Evolutionary conservation across 2,888 invertebrate species (phyloP).

Genomic region (Acrobasis consociella): DNA sequence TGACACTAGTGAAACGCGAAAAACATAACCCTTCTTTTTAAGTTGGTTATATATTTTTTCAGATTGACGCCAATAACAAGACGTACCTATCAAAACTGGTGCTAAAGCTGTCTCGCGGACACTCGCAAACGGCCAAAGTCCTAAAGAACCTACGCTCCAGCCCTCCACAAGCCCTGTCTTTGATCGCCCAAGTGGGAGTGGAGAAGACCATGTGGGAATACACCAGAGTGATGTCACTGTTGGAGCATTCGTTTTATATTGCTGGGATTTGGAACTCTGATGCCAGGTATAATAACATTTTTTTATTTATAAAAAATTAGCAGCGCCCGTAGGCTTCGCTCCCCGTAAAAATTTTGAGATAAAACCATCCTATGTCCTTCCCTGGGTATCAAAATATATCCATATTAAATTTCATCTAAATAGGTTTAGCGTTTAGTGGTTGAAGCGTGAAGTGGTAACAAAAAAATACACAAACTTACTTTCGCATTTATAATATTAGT

Average conservation of each 20-base stretch:
- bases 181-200: conserved; percentile 71
- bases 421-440: too few relatives aligned
- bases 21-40: too few relatives aligned
- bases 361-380: too few relatives aligned
- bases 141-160: conserved; percentile 64
- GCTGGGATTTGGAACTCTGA: conserved; percentile 75
- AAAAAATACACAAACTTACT: too few relatives aligned
- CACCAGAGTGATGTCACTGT: conserved; percentile 66
- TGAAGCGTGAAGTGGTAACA: too few relatives aligned
- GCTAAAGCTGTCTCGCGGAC: conserved; percentile 71
- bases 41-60: conserved; percentile 31
- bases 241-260: conserved; percentile 75
- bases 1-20: too few relatives aligned
- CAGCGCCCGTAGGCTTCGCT: too few relatives aligned
- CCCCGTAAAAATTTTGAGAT: too few relatives aligned
- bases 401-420: too few relatives aligned
- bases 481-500: too few relatives aligned
- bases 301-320: too few relatives aligned
- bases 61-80: conserved; percentile 79
- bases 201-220: conserved; percentile 80
- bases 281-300: conserved; percentile 58
- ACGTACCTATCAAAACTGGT: conserved; percentile 72
- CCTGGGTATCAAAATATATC: too few relatives aligned
- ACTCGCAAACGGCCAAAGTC: conserved; percentile 70
- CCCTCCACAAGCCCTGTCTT: conserved; percentile 67